A percentile compares a stretch with the other conserved stretches of the same genome.
Conservation (phyloP, 2,797 vertebrate genomes). For the Diplodus sargus region DNA sequence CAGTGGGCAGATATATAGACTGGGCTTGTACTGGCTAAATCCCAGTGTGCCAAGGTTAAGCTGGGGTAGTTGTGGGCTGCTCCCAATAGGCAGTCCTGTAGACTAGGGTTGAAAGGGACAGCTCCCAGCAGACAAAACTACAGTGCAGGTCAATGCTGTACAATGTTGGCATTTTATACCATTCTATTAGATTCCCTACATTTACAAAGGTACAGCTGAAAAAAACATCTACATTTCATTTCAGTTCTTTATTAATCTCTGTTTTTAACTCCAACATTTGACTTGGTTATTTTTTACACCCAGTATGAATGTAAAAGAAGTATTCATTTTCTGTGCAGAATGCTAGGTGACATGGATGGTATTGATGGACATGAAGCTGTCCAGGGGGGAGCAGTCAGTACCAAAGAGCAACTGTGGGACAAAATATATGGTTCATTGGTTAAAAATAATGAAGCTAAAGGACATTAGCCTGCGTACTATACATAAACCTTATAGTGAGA, state of each 20-base stretch:
- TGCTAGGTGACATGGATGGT: not conserved
- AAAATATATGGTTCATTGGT: too few species aligned
- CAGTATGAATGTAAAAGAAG: not conserved
- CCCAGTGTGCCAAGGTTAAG: conserved; percentile 37
- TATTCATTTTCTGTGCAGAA: not conserved
- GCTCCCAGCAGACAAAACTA: conserved; percentile 4
- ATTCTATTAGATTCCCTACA: not conserved
- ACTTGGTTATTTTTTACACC: not conserved
- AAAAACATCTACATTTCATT: not conserved
- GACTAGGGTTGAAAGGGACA: conserved; percentile 1
- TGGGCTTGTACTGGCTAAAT: conserved; percentile 40
- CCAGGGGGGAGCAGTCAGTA: too few species aligned
- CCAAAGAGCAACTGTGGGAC: too few species aligned
- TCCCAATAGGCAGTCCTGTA: conserved; percentile 33
- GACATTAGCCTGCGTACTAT: too few species aligned
- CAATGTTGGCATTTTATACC: not conserved
- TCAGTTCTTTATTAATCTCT: not conserved
- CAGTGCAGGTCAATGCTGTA: not conserved
- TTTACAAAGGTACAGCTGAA: not conserved
- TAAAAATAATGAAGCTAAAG: too few species aligned
- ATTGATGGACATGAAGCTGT: not conserved
- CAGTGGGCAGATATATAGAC: conserved; percentile 33
- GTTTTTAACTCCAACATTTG: not conserved
- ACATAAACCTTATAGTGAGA: too few species aligned
- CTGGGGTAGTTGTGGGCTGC: conserved; percentile 20